A percentile compares a stretch with the other conserved stretches of the same genome.
phyloP scores from a whole-genome alignment of 2,888 invertebrate genomes.

The Stegana nigrithorax region DNA sequence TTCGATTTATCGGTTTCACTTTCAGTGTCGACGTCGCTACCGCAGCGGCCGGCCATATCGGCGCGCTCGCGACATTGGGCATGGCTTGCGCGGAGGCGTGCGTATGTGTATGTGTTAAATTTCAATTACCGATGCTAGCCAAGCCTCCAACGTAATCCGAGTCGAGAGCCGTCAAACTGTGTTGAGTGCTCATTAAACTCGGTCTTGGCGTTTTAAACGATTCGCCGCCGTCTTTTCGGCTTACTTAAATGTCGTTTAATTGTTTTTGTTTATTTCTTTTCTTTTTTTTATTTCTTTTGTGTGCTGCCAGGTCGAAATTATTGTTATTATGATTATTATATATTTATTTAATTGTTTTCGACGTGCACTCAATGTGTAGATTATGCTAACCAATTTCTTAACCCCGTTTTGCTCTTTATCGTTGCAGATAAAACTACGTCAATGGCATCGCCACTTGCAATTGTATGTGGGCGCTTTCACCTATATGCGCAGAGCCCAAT shows the following conservation, averaged over 20 bases:
- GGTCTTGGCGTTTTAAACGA: too few species aligned
- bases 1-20: too few species aligned
- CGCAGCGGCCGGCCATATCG: too few species aligned
- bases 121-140: too few species aligned
- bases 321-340: not conserved
- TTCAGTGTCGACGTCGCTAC: not conserved
- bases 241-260: not conserved
- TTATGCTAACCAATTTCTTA: conserved; percentile 1
- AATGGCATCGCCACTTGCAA: conserved; percentile 57
- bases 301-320: too few species aligned
- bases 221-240: too few species aligned
- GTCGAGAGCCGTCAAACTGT: too few species aligned
- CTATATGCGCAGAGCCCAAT: conserved; percentile 50
- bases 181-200: too few species aligned
- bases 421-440: conserved; percentile 51
- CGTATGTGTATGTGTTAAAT: too few species aligned
- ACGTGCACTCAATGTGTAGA: conserved; percentile 29
- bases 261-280: not conserved
- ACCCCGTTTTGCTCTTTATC: not conserved
- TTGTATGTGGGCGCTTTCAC: conserved; percentile 59
- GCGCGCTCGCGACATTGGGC: too few species aligned
- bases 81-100: too few species aligned
- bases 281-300: not conserved
- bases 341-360: conserved; percentile 38
- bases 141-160: too few species aligned